Percentiles rank a stretch among this genome's conserved stretches.
Conservation (phyloP, 2,888 invertebrate genomes). For the Vesta saturnalis region DNA sequence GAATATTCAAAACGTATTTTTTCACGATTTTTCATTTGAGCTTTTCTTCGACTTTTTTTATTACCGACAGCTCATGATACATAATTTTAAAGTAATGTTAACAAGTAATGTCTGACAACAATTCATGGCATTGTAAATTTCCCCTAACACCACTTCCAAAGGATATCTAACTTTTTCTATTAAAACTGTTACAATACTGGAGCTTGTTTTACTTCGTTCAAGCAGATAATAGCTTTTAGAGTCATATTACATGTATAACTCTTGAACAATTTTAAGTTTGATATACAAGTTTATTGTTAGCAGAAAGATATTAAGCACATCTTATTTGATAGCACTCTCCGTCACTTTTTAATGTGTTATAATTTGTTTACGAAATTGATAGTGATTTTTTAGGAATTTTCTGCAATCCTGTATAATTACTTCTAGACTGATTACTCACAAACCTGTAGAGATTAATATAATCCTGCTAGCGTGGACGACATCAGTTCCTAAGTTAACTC, state of each 20-base stretch:
- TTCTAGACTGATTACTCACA: slow-evolving; percentile 14
- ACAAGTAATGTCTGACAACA: neutral
- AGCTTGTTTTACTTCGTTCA: neutral
- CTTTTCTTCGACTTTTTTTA: too few species aligned
- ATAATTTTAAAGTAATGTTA: too few species aligned
- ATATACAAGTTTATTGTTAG: too few species aligned
- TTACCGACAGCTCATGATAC: too few species aligned
- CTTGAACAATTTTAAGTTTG: too few species aligned
- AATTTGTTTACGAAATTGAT: too few species aligned
- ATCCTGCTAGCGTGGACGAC: slow-evolving; percentile 13
- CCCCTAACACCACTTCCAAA: slow-evolving; percentile 21
- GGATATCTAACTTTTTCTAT: slow-evolving; percentile 27
- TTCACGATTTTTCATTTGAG: slow-evolving; percentile 14
- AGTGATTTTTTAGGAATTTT: too few species aligned
- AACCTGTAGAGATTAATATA: slow-evolving; percentile 22
- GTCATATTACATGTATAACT: neutral
- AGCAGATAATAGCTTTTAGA: neutral
- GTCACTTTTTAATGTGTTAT: too few species aligned
- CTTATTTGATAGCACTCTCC: too few species aligned
- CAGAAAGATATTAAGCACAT: too few species aligned
- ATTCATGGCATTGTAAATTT: slow-evolving; percentile 18
- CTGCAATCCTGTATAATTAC: neutral
- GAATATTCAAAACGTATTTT: slow-evolving; percentile 10
- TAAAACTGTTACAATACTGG: slow-evolving; percentile 17
- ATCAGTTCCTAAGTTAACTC: slow-evolving; percentile 17